A percentile compares a stretch with the other conserved stretches of the same genome.
Conservation (phyloP, 2,888 invertebrate genomes). For the Thysanoteuthis rhombus region DNA sequence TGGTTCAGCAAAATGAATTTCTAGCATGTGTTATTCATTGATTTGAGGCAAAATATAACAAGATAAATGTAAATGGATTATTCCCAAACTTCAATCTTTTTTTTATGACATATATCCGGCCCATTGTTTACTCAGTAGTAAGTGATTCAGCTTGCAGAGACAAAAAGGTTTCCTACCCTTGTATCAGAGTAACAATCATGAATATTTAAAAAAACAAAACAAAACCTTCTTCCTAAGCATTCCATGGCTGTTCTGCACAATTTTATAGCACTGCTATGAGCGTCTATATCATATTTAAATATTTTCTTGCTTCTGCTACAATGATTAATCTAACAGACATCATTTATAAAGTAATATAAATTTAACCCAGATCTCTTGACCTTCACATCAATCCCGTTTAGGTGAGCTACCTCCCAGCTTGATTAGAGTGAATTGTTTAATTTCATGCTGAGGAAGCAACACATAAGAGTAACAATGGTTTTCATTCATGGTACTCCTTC, state of each 20-base stretch:
- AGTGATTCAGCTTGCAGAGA: no score
- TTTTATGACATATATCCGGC: no score
- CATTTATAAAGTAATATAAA: background rate
- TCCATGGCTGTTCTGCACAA: background rate
- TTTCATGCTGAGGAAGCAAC: background rate
- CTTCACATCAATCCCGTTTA: background rate
- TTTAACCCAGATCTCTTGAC: background rate
- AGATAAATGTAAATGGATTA: no score
- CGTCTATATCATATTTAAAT: background rate
- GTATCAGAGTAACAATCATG: no score
- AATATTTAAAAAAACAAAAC: no score
- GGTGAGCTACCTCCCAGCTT: background rate
- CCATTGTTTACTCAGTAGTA: no score
- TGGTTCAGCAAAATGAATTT: no score
- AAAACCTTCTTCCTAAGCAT: no score
- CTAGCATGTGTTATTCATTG: no score
- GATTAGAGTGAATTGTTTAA: background rate
- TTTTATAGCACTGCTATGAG: background rate
- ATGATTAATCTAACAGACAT: background rate
- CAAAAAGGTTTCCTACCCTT: no score
- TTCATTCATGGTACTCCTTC: background rate
- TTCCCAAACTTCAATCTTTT: no score
- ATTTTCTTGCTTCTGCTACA: background rate
- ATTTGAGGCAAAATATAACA: no score
- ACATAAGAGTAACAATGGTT: background rate